Evolutionary conservation across 2,888 invertebrate species (phyloP).

Genomic region (Aleiodes alternator): DNA sequence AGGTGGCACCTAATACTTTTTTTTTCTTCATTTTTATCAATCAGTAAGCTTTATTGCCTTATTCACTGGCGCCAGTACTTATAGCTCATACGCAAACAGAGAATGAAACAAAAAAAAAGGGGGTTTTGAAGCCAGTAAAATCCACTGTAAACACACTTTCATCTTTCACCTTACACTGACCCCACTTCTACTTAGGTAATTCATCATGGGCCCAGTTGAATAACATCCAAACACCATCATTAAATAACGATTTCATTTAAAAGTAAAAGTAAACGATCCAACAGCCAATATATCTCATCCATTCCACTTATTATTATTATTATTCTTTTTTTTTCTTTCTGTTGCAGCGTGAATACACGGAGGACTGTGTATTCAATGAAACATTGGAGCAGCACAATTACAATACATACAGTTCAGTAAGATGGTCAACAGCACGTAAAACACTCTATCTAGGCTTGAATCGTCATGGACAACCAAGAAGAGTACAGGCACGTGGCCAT

Average conservation of each 20-base stretch:
- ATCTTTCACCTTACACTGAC: slow-evolving; percentile 26
- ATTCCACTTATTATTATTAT: background rate
- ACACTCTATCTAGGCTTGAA: slow-evolving; percentile 87
- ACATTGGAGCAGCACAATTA: slow-evolving; percentile 90
- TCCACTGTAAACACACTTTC: slow-evolving; percentile 17
- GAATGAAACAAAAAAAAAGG: background rate
- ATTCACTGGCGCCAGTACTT: slow-evolving; percentile 15
- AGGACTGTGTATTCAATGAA: slow-evolving; percentile 91
- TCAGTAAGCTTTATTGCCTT: slow-evolving; percentile 14
- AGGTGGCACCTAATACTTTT: slow-evolving; percentile 31
- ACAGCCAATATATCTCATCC: background rate
- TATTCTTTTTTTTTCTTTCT: slow-evolving; percentile 66
- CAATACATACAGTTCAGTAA: slow-evolving; percentile 88
- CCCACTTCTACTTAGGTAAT: background rate
- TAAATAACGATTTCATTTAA: slow-evolving; percentile 16
- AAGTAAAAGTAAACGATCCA: background rate
- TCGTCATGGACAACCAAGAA: slow-evolving; percentile 83
- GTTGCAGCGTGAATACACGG: slow-evolving; percentile 89
- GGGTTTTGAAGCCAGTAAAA: background rate
- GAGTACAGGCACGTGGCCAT: slow-evolving; percentile 83
- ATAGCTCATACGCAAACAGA: background rate
- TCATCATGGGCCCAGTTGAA: slow-evolving; percentile 2
- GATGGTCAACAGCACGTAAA: slow-evolving; percentile 82
- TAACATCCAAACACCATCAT: background rate
- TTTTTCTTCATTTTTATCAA: slow-evolving; percentile 22